Evolutionary conservation across 2,113 vertebrate genomes (phyloP).

Genomic region (Myiozetetes cayanensis): DNA sequence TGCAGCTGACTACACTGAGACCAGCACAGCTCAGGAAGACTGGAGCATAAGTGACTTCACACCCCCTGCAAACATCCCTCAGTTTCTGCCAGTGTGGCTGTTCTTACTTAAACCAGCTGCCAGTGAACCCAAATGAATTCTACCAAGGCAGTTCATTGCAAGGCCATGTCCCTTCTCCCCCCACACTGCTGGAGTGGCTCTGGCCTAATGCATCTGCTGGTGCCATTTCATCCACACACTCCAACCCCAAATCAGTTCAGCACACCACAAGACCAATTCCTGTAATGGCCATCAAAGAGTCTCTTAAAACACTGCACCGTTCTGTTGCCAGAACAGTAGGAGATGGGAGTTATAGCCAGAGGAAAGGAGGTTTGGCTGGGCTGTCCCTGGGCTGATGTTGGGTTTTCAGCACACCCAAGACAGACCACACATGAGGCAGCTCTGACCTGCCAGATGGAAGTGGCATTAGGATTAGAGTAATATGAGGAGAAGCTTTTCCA

Average conservation of each 20-base stretch:
- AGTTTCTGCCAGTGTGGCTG: neutral
- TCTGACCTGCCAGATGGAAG: neutral
- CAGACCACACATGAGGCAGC: constrained; percentile 2
- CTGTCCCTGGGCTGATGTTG: neutral
- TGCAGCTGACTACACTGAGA: neutral
- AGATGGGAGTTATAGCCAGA: neutral
- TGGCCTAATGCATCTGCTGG: neutral
- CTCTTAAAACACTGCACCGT: neutral
- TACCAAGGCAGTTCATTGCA: neutral
- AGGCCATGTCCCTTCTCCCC: neutral
- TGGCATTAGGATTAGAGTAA: neutral
- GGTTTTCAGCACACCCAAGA: neutral
- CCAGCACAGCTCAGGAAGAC: neutral
- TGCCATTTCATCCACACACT: neutral
- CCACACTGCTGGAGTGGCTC: neutral
- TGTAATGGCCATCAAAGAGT: neutral
- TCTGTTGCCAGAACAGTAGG: constrained; percentile 33
- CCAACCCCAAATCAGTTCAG: neutral
- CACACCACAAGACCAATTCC: neutral
- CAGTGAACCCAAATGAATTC: neutral
- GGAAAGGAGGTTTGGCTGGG: neutral
- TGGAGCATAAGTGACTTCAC: neutral
- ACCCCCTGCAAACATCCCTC: neutral
- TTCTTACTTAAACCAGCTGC: neutral
- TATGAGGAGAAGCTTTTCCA: neutral